Evolutionary conservation across 2,888 invertebrate species (phyloP).

Genomic region (Ptilodon capucinus): DNA sequence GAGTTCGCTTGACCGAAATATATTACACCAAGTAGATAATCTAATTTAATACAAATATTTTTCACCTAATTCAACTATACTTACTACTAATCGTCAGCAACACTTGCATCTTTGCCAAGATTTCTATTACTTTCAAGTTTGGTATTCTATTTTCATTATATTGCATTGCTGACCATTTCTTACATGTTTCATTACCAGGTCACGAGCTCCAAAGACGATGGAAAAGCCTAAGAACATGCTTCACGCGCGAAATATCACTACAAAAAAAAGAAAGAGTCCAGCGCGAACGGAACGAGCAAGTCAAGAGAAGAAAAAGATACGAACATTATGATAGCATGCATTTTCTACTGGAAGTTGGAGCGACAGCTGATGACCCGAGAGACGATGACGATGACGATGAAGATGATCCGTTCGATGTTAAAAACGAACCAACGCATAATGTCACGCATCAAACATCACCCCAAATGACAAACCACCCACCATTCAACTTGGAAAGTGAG

Average conservation of each 20-base stretch:
- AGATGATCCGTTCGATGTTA: slow-evolving; percentile 34
- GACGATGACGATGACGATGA: slow-evolving; percentile 27
- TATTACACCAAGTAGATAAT: background rate
- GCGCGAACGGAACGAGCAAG: slow-evolving; percentile 28
- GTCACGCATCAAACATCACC: slow-evolving; percentile 9
- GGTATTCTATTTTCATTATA: too few relatives aligned
- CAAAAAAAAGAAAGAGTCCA: slow-evolving; percentile 46
- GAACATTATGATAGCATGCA: slow-evolving; percentile 48
- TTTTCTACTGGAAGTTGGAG: slow-evolving; percentile 40
- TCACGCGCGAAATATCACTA: slow-evolving; percentile 48
- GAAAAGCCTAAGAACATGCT: slow-evolving; percentile 61
- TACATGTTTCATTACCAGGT: slow-evolving; percentile 33
- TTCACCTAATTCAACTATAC: background rate
- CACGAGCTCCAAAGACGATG: slow-evolving; percentile 55
- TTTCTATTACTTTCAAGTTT: too few relatives aligned
- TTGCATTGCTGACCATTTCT: too few relatives aligned
- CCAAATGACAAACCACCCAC: slow-evolving; percentile 4
- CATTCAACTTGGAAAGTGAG: slow-evolving; percentile 15
- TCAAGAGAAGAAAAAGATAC: slow-evolving; percentile 50
- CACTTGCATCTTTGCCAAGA: too few relatives aligned
- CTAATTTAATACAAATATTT: background rate
- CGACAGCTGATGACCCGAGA: slow-evolving; percentile 11
- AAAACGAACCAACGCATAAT: slow-evolving; percentile 29
- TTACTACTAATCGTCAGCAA: background rate
- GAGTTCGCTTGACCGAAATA: background rate